Conservation (phyloP, 2,797 vertebrate genomes). For the Ceyx erithaca region DNA sequence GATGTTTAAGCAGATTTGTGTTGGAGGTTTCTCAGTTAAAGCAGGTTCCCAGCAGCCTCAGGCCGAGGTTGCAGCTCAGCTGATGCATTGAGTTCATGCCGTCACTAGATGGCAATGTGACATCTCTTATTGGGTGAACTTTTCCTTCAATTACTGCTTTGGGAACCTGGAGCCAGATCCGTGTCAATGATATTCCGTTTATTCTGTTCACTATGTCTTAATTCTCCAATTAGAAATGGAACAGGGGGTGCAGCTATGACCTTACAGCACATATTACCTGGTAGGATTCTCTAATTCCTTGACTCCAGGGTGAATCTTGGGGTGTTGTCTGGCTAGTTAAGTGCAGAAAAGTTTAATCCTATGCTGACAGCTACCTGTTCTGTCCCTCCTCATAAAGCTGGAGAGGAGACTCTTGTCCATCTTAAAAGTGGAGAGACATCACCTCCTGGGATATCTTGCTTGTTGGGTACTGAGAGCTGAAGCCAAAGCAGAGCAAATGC, state of each 20-base stretch:
- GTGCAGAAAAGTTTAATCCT: background rate
- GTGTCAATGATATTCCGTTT: background rate
- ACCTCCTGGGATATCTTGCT: background rate
- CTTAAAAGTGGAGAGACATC: background rate
- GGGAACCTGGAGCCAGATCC: background rate
- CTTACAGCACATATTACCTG: background rate
- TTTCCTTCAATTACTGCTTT: background rate
- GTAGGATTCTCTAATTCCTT: background rate
- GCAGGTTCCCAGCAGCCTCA: background rate
- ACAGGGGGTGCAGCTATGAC: background rate
- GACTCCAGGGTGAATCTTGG: background rate
- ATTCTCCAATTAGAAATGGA: background rate
- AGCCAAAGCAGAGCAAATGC: background rate
- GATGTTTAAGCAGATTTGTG: background rate
- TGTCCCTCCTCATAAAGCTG: background rate
- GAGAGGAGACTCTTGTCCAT: background rate
- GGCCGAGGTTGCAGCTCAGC: background rate
- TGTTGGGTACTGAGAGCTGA: background rate
- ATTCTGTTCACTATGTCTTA: background rate
- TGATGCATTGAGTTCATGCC: background rate
- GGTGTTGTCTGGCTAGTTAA: background rate
- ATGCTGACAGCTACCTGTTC: background rate
- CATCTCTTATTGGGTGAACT: slow-evolving; percentile 8
- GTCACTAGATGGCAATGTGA: slow-evolving; percentile 65
- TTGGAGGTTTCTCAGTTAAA: background rate